Evolutionary conservation across 2,113 vertebrate species (phyloP).

Genomic region (Dasyprocta punctata): DNA sequence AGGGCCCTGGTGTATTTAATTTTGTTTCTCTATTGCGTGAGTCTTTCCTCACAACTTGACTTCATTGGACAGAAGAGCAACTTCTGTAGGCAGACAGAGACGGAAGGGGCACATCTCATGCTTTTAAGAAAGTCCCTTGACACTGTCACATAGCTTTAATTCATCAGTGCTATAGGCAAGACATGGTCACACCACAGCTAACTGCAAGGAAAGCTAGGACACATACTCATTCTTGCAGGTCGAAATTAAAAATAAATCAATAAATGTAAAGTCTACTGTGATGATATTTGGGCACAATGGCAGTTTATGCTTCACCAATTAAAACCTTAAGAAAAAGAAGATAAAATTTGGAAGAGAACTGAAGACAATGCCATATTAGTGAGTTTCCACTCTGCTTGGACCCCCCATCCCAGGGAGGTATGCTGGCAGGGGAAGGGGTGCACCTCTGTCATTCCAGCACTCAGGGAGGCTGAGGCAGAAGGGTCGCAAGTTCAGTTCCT

Average conservation of each 20-base stretch:
- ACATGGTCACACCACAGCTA: not conserved
- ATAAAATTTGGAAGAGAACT: not conserved
- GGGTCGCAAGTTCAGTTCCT: not conserved
- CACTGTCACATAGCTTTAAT: not conserved
- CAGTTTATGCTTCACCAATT: not conserved
- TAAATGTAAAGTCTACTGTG: not conserved
- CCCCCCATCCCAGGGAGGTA: not conserved
- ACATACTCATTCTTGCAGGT: not conserved
- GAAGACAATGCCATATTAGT: accelerated
- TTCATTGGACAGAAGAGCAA: not conserved
- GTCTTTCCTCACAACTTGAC: not conserved
- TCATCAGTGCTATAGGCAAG: not conserved
- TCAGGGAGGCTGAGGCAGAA: not conserved
- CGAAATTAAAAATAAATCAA: not conserved
- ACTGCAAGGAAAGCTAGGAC: not conserved
- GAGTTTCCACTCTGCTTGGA: not conserved
- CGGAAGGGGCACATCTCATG: accelerated
- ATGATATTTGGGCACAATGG: not conserved
- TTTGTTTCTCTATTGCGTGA: not conserved
- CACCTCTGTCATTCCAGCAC: not conserved
- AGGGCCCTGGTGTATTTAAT: not conserved
- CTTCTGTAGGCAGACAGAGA: not conserved
- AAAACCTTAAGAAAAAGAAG: not conserved
- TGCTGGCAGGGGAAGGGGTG: not conserved
- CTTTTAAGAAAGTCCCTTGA: not conserved